Base-by-base conservation (phyloP, 2,797 vertebrate species). In the Sebastes iracundus region DNA sequence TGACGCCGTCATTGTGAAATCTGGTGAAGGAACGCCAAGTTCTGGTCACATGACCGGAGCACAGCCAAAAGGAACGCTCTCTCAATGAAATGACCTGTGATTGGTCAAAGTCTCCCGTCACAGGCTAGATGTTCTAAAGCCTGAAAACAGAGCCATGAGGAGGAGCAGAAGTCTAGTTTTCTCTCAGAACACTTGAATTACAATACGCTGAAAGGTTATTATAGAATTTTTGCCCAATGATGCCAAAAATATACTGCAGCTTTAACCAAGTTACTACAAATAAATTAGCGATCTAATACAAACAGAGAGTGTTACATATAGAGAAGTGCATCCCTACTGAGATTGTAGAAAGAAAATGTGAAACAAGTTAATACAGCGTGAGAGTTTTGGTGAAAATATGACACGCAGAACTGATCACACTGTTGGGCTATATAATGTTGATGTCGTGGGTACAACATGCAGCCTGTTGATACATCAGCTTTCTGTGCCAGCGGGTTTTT, bases 101-200 rank as follows among this genome's bases (percentile, higher is more conserved):
- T 38, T 38, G 35, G 35, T 13, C 35, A 35, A 35, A 0, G 0
- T 38, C 35, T 35, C 4, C 12, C 4, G 2, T 35, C 35, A 35
- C 12, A 0, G 0, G 0, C 35, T 13, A 5, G 0, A 13, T 0
- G 0, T 38, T 38, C 0, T 38, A 38, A 38, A 13, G 35, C 2
- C 35, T 38, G 35, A 13, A 38, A 38, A 2, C 35, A 38, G 35
- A 38, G 35, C 35, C 35, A 38, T 38, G 35, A 38, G 35, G 35
- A 38, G 35, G 35, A 0, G 35, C 35, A 38, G 35, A 38, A 13
- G 35, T 38, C 35, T 35, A 35, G 33, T 35, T 35, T 2, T 2
- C 12, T 38, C 35, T 38, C 35, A 38, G 35, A 38, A 38, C 4
- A 38, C 35, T 38, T 13, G 35, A 38, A 38, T 38, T 38, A 13